Evolutionary conservation across 2,797 vertebrate genomes (phyloP).

Genomic region (Tinamus major): DNA sequence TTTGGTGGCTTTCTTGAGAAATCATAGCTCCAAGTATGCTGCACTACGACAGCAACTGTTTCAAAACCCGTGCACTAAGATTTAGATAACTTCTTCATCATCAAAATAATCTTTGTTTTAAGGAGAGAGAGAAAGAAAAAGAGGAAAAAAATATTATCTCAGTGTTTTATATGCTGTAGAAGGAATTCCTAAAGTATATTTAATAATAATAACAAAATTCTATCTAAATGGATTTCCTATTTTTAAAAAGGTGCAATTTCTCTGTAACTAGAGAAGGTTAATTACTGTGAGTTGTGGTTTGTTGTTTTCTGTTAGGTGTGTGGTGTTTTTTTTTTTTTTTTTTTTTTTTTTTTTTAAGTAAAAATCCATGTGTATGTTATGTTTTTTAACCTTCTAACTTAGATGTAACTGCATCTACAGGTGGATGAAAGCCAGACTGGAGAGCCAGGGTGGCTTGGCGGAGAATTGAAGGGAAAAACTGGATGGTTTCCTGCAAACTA

Average conservation of each 20-base stretch:
- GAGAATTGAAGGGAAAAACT: conserved; percentile 93
- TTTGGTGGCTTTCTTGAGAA: not conserved
- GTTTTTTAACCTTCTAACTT: conserved; percentile 17
- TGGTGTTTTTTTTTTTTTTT: not conserved
- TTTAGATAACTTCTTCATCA: not conserved
- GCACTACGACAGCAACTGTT: not conserved
- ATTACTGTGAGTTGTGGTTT: not conserved
- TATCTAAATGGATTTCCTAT: not conserved
- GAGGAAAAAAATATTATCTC: not conserved
- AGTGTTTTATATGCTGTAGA: not conserved
- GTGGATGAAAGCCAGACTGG: conserved; percentile 98
- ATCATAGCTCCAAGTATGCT: not conserved
- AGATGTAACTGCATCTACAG: conserved; percentile 71
- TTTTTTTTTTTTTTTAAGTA: not conserved
- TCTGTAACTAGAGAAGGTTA: not conserved
- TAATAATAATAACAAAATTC: not conserved
- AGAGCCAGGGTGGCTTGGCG: conserved; percentile 97
- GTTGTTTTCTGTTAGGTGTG: no score
- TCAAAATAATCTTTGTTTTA: not conserved
- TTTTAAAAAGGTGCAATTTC: not conserved
- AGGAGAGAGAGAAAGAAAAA: no score
- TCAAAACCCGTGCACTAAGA: not conserved
- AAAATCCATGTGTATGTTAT: not conserved
- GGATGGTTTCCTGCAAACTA: conserved; percentile 99
- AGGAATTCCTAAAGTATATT: not conserved